Evolutionary conservation across 2,113 vertebrate genomes (phyloP).

Genomic region (Myodes glareolus): DNA sequence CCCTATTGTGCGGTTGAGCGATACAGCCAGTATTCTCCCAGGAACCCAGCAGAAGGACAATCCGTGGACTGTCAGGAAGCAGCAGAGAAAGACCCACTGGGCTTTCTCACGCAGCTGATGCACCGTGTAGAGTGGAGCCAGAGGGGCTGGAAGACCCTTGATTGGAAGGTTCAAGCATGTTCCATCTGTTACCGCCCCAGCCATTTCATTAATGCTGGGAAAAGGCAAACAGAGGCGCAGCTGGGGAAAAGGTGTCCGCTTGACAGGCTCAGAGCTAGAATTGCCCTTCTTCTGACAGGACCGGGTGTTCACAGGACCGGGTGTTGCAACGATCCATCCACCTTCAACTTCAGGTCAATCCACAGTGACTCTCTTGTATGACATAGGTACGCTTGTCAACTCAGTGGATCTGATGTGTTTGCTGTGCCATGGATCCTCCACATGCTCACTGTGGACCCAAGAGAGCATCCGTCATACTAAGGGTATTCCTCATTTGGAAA

Average conservation of each 20-base stretch:
- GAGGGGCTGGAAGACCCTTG: conserved; percentile 45
- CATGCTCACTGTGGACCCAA: neutral
- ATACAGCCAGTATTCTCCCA: neutral
- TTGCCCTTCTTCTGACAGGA: neutral
- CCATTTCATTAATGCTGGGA: conserved; percentile 61
- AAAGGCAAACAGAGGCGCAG: conserved; percentile 49
- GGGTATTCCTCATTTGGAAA: conserved; percentile 18
- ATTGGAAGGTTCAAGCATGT: conserved; percentile 62
- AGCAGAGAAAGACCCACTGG: conserved; percentile 65
- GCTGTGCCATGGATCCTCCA: neutral
- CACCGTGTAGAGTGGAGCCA: neutral
- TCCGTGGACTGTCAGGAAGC: conserved; percentile 41
- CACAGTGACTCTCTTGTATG: neutral
- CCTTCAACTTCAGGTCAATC: conserved; percentile 48
- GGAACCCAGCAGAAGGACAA: conserved; percentile 35
- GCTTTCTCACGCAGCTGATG: conserved; percentile 71
- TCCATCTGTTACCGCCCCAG: conserved; percentile 71
- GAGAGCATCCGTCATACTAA: neutral
- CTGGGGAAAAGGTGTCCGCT: conserved; percentile 57
- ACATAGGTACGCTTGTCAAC: neutral
- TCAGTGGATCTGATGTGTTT: neutral
- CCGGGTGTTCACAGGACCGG: neutral
- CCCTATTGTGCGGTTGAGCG: neutral
- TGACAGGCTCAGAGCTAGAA: conserved; percentile 28
- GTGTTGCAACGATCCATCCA: neutral